Evolutionary conservation across 2,888 invertebrate species (phyloP), one percentile per base, ranked within the genome.

Genomic region (Piscicola geometra): DNA sequence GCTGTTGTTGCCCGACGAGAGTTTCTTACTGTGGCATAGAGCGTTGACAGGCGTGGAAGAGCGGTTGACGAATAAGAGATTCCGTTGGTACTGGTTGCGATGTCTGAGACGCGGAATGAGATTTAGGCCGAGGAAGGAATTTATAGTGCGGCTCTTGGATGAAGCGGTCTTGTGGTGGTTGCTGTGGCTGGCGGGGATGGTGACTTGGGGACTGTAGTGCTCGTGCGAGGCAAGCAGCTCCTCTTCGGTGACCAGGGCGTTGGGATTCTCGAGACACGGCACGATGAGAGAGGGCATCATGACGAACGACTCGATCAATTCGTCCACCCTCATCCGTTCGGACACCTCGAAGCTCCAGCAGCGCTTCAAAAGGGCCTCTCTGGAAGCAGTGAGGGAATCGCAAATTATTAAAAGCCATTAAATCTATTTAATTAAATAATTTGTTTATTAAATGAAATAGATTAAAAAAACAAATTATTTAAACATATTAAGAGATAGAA

Each of bases 231-330:
- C 41, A 21, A 69, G 80, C 9, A 79, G 79, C 28, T 78, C 79
- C 33, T 90, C 90, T 81, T 91, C 88, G 83, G 91, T 90, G 71
- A 93, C 90, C 77, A 91, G 83, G 15, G 84, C 90, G 90, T 89
- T 76, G 89, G 87, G 71, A 91, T 92, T 82, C 72, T 93, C 93
- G 52, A 93, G 87, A 82, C 92, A 91, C 0, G 94, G 92, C 35
- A 90, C 86, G 71, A 94, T 87, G 75, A 94, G 88, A 3, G 90
- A 89, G 25, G 92, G 91, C 84, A 90, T 90, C 81, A 90, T 91
- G 1, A 91, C 91, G 77, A 94, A 88, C 82, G 91, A 90, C 78
- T 92, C 92, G 0, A 92, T 91, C 76, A 94, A 90, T 85, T 91
- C 91, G 0, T 90, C 88, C 0, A 93, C 91, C 0, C 89, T 88